Percentiles rank a stretch among this genome's conserved stretches.
phyloP scores from a whole-genome alignment of 2,797 vertebrate species.

The Mastacembelus armatus region DNA sequence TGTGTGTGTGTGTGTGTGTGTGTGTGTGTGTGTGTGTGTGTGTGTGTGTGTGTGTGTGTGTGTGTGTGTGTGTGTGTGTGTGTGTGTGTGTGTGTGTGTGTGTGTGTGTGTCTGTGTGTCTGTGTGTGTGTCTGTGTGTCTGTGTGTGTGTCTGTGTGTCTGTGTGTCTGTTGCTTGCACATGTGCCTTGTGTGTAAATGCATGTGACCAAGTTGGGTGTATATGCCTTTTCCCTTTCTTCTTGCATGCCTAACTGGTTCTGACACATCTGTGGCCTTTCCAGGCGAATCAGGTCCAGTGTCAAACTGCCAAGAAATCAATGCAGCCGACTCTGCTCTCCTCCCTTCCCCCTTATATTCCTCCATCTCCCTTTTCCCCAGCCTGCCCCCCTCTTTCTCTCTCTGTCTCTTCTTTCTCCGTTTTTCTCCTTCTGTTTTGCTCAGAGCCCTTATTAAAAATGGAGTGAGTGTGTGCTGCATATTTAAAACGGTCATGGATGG shows the following conservation, averaged over 20 bases:
- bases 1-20: slow-evolving; percentile 3
- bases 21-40: slow-evolving; percentile 10
- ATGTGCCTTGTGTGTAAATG: slow-evolving; percentile 41
- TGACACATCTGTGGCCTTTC: slow-evolving; percentile 80
- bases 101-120: slow-evolving; percentile 10
- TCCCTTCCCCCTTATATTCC: slow-evolving; percentile 31
- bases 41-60: slow-evolving; percentile 7
- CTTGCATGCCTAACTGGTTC: slow-evolving; percentile 69
- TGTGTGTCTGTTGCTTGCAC: slow-evolving; percentile 24
- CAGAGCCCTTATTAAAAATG: slow-evolving; percentile 81
- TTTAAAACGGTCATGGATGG: slow-evolving; percentile 81
- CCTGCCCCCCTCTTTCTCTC: slow-evolving; percentile 24
- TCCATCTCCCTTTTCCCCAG: slow-evolving; percentile 23
- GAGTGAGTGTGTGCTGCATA: slow-evolving; percentile 79
- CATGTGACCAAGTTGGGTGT: slow-evolving; percentile 41
- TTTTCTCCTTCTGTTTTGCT: slow-evolving; percentile 65
- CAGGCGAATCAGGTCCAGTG: slow-evolving; percentile 66
- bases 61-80: slow-evolving; percentile 13
- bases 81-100: slow-evolving; percentile 9
- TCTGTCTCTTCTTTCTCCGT: slow-evolving; percentile 33
- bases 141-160: slow-evolving; percentile 13
- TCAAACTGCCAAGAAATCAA: slow-evolving; percentile 80
- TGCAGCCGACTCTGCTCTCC: slow-evolving; percentile 67
- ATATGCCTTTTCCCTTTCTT: slow-evolving; percentile 40
- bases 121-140: slow-evolving; percentile 10